phyloP scores from a whole-genome alignment of 1,140 invertebrate genomes.

The Drosophila auraria region DNA sequence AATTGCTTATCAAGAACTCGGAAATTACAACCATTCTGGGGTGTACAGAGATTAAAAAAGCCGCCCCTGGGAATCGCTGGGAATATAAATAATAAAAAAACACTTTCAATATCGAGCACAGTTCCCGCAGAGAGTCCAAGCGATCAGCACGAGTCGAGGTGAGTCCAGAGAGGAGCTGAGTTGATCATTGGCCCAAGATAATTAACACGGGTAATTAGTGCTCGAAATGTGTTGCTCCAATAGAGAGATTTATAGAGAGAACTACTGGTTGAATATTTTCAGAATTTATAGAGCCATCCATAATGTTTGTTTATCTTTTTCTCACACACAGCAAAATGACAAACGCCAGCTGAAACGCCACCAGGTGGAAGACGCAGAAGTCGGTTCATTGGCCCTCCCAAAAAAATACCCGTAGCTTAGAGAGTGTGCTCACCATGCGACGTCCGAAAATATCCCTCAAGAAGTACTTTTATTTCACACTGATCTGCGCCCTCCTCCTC shows the following conservation, averaged over 20 bases:
- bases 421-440: slow-evolving; percentile 66
- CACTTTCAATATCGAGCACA: slow-evolving; percentile 11
- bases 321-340: slow-evolving; percentile 29
- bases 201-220: slow-evolving; percentile 48
- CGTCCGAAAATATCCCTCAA: slow-evolving; percentile 84
- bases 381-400: slow-evolving; percentile 26
- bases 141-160: slow-evolving; percentile 22
- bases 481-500: slow-evolving; percentile 78
- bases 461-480: slow-evolving; percentile 83
- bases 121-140: slow-evolving; percentile 22
- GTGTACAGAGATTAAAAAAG: neutral
- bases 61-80: slow-evolving; percentile 7
- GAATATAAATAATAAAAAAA: slow-evolving; percentile 9
- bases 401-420: slow-evolving; percentile 21
- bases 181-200: slow-evolving; percentile 13
- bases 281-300: slow-evolving; percentile 1
- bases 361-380: slow-evolving; percentile 22
- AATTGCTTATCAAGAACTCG: neutral
- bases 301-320: slow-evolving; percentile 25
- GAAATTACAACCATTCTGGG: no score
- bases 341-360: slow-evolving; percentile 47
- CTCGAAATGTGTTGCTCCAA: neutral
- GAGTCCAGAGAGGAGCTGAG: neutral
- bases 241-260: neutral
- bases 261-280: slow-evolving; percentile 2